Base-by-base conservation (phyloP, 2,888 invertebrate genomes). In the Macaria liturata region DNA sequence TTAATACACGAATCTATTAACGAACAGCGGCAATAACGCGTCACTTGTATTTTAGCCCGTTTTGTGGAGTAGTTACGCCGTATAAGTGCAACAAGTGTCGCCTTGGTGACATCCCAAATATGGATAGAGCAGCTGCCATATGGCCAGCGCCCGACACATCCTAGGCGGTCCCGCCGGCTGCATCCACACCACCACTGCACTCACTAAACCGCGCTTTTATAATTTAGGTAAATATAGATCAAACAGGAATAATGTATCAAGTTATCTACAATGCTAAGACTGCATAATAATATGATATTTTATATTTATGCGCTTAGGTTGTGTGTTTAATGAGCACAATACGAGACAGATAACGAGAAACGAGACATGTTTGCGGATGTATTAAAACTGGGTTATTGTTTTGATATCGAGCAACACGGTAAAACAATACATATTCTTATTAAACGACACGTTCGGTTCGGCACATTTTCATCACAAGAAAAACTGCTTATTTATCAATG, bases 61-160 rank as follows among this genome's bases (percentile, higher is more conserved):
- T 84, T 88, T 83, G 83, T 89, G 76, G 87, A 89, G 82, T 88
- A 86, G 80, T 87, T 86, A 81, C 71, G 80, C 91, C 91, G 84
- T 91, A 91, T 91, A 91, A 83, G 91, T 88, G 91, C 91, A 91
- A 88, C 91, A 85, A 89, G 89, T 90, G 86, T 90, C 82, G 89
- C 91, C 91, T 91, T 90, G 91, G 72, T 82, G 71, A 78, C 78
- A 79, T 83, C 86, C 91, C 91, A 82, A 86, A 91, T 91, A 91
- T 81, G 91, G 91, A 67, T 72, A 75, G 81, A 76, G 78, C 74
- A 75, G 83, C 84, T 81, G 85, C 91, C 91, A 91, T 91, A 91
- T 91, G 91, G 91, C 83, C 78, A 71, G 81, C 81, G 74, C 68
- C 72, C 81, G 82, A 87, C 71, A 85, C 87, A 89, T 88, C 88